Evolutionary conservation across 2,113 vertebrate genomes (phyloP).

Genomic region (Sakesphorus luctuosus): DNA sequence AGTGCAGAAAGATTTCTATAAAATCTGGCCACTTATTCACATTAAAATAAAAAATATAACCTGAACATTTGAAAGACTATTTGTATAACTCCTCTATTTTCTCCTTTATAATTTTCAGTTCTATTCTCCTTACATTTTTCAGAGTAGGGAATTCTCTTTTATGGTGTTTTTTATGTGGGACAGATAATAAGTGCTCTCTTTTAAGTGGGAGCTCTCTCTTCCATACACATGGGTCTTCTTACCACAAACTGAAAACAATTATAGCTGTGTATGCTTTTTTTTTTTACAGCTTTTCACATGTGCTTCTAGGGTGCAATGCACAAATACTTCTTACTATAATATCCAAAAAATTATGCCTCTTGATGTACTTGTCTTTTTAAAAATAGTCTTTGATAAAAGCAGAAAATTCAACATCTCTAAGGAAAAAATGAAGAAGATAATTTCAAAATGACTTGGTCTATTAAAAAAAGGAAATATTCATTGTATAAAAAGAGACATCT

Average conservation of each 20-base stretch:
- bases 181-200: neutral
- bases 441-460: neutral
- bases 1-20: neutral
- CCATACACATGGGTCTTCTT: neutral
- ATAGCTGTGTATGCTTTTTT: neutral
- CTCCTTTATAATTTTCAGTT: neutral
- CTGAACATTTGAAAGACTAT: neutral
- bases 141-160: neutral
- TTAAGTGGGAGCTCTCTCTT: neutral
- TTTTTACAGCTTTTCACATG: neutral
- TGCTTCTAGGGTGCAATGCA: neutral
- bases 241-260: neutral
- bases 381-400: slow-evolving; percentile 28
- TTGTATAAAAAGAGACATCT: neutral
- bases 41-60: neutral
- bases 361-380: slow-evolving; percentile 56
- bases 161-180: neutral
- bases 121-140: neutral
- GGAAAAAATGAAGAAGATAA: neutral
- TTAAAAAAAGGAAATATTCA: slow-evolving; percentile 48
- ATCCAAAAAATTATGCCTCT: slow-evolving; percentile 12
- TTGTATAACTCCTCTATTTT: neutral
- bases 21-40: neutral
- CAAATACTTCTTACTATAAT: neutral
- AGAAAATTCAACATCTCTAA: slow-evolving; percentile 40